Base-by-base conservation (phyloP, 2,797 vertebrate species). In the Myoxocephalus aenaeus region DNA sequence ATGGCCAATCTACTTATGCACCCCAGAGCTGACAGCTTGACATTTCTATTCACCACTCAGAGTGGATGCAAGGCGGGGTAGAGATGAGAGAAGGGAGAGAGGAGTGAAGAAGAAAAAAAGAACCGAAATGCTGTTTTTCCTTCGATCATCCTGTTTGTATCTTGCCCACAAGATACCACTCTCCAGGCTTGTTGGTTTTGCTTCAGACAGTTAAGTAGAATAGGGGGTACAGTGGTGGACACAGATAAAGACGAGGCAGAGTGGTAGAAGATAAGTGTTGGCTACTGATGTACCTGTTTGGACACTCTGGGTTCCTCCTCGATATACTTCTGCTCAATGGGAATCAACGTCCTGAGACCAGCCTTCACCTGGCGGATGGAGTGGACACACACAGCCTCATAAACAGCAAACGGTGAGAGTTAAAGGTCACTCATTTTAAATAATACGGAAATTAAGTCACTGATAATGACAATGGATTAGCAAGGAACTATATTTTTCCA, bases 221-320 rank as follows among this genome's bases (percentile, higher is more conserved):
- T 50, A 46, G 42, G 69, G 65, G 59, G 48, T 63, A 68, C 36
- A 51, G 64, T 54, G 71, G 70, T 72, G 79, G 75, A 90, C 69
- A 77, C 17, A 70, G 75, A 89, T 81, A 70, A 72, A 83, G 84
- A 80, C 44, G 63, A 75, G 27, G 68, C 18, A 1, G 68, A 75
- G 69, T 48, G 65, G 78, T 25, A 59, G 76, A 38, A 70, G 68
- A 85, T 73, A 71, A 70, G 65, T 22, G 59, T 36, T 54, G 51
- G 64, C 70, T 53, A 56, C 64, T 80, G 75, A 77, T 83, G 95
- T 97, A 99, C 98, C 98, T 99, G 97, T 95, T 99, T 99, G 91
- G 98, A 99, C 92, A 99, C 97, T 94, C 95, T 96, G 90, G 97
- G 95, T 92, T 99, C 98, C 89, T 98, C 98, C 95, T 99, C 98